A percentile compares a stretch with the other conserved stretches of the same genome.
phyloP scores from a whole-genome alignment of 2,113 vertebrate species.

The Hydrochoerus hydrochaeris region DNA sequence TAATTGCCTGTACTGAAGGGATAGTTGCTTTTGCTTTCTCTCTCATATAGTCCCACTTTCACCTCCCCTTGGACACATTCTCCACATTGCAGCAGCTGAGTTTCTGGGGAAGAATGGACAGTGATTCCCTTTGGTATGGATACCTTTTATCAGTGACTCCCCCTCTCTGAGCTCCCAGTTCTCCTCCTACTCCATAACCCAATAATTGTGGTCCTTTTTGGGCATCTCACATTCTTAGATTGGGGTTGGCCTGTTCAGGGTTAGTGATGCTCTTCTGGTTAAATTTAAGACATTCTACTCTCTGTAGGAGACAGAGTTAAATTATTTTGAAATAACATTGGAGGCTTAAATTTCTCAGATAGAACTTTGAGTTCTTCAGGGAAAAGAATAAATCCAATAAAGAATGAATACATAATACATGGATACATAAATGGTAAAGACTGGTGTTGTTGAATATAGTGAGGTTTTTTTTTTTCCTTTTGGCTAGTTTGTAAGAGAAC shows the following conservation, averaged over 20 bases:
- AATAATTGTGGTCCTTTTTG: neutral
- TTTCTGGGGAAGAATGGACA: neutral
- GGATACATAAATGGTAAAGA: slow-evolving; percentile 60
- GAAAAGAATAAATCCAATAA: slow-evolving; percentile 65
- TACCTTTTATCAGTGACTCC: neutral
- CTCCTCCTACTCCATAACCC: neutral
- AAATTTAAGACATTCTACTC: neutral
- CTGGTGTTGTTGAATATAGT: neutral
- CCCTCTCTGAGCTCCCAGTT: neutral
- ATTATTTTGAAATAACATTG: slow-evolving; percentile 69
- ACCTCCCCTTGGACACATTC: too few relatives aligned
- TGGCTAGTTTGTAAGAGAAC: neutral
- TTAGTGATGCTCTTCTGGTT: neutral
- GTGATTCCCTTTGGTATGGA: too few relatives aligned
- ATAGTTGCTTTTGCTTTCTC: fast-evolving
- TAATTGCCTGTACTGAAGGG: neutral
- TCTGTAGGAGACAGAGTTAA: slow-evolving; percentile 3
- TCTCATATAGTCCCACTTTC: neutral
- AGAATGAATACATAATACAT: slow-evolving; percentile 51
- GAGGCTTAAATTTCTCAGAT: slow-evolving; percentile 45
- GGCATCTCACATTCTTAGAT: neutral
- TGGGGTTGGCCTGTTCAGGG: neutral
- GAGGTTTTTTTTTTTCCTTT: neutral
- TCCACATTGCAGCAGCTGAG: neutral
- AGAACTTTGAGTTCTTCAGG: slow-evolving; percentile 58